Conservation (phyloP, 2,113 vertebrate species). For the Chiloscyllium plagiosum region DNA sequence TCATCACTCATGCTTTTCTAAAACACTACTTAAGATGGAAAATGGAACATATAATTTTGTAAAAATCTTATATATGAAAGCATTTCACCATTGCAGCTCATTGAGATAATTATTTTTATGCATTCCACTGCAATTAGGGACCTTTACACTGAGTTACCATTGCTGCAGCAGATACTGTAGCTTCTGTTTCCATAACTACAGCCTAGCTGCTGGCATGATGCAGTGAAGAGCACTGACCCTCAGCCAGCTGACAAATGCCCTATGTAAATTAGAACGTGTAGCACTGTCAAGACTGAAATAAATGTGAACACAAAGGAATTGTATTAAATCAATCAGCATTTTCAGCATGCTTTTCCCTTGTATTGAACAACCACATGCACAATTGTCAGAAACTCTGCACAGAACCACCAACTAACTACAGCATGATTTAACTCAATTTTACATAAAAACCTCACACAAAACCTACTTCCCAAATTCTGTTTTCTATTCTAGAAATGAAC, state of each 20-base stretch:
- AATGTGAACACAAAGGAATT: neutral
- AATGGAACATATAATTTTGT: neutral
- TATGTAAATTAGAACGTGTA: slow-evolving; percentile 17
- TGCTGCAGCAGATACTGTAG: neutral
- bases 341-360: neutral
- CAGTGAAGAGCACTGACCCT: neutral
- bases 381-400: neutral
- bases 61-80: neutral
- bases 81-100: neutral
- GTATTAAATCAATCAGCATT: slow-evolving; percentile 7
- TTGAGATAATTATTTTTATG: neutral
- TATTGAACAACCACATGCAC: neutral
- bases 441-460: neutral
- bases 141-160: neutral
- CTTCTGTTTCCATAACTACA: slow-evolving; percentile 23
- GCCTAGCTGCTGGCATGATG: neutral
- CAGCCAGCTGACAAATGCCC: neutral
- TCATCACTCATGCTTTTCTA: neutral
- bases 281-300: slow-evolving; percentile 23
- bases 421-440: neutral
- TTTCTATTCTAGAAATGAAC: neutral
- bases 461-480: neutral
- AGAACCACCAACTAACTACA: neutral
- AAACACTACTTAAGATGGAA: neutral
- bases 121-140: slow-evolving; percentile 15